Conservation (phyloP, 2,888 invertebrate genomes). For the Bombyx huttoni region DNA sequence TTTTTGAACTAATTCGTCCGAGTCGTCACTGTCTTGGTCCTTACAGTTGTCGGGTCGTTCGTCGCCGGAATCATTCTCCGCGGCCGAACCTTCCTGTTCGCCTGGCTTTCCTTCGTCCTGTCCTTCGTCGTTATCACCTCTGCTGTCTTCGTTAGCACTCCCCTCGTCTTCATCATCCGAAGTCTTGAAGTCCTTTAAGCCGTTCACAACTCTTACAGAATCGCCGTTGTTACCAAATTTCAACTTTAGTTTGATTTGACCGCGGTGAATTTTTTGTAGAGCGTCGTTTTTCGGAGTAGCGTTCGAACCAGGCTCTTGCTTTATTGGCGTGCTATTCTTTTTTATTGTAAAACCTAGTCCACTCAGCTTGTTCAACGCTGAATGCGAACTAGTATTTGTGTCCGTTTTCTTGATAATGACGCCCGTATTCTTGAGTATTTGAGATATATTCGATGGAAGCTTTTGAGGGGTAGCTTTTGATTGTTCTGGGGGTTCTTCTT, state of each 20-base stretch:
- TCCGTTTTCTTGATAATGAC: slow-evolving; percentile 48
- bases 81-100: slow-evolving; percentile 20
- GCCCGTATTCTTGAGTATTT: slow-evolving; percentile 49
- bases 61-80: slow-evolving; percentile 26
- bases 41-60: slow-evolving; percentile 20
- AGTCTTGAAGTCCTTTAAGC: slow-evolving; percentile 54
- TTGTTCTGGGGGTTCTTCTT: slow-evolving; percentile 36
- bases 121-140: slow-evolving; percentile 30
- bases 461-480: slow-evolving; percentile 40
- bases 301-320: slow-evolving; percentile 38
- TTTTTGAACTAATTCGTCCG: slow-evolving; percentile 12
- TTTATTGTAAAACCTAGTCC: slow-evolving; percentile 62
- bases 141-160: slow-evolving; percentile 37
- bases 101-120: slow-evolving; percentile 22
- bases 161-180: slow-evolving; percentile 53
- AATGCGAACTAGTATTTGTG: slow-evolving; percentile 28
- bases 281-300: slow-evolving; percentile 33
- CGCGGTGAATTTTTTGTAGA: slow-evolving; percentile 52
- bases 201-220: slow-evolving; percentile 58
- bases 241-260: slow-evolving; percentile 59
- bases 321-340: slow-evolving; percentile 46
- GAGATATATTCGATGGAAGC: slow-evolving; percentile 41
- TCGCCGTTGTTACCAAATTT: slow-evolving; percentile 52
- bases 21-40: slow-evolving; percentile 31
- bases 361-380: slow-evolving; percentile 52